phyloP scores from a whole-genome alignment of 2,797 vertebrate genomes.

The Vireo griseus region DNA sequence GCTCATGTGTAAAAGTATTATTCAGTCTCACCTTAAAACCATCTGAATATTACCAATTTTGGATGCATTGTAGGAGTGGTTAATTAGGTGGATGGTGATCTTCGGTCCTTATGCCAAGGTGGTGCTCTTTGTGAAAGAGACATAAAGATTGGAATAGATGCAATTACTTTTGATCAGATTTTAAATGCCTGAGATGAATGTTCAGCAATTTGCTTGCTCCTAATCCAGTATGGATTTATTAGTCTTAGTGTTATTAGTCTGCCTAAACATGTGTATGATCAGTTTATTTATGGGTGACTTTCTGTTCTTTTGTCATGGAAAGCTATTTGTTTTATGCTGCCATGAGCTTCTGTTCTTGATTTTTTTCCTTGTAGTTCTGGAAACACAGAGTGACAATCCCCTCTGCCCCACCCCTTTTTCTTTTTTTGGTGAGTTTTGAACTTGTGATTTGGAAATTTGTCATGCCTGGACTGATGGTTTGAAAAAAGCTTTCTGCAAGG shows the following conservation, averaged over 20 bases:
- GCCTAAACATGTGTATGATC: conserved; percentile 33
- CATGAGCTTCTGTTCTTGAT: background rate
- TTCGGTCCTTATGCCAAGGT: background rate
- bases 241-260: background rate
- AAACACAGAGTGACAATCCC: background rate
- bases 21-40: background rate
- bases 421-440: background rate
- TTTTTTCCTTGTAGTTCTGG: background rate
- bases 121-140: background rate
- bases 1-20: background rate
- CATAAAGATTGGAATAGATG: background rate
- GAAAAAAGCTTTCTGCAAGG: background rate
- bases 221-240: conserved; percentile 30
- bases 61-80: background rate
- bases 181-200: background rate
- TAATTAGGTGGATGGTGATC: background rate
- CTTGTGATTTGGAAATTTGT: background rate
- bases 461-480: background rate
- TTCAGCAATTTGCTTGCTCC: background rate
- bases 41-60: background rate
- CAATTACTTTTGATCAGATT: background rate
- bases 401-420: accelerated
- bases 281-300: conserved; percentile 45
- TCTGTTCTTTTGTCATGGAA: conserved; percentile 1
- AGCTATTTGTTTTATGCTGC: background rate